Conservation (phyloP, 1,140 invertebrate genomes). For the Drosophila triauraria region DNA sequence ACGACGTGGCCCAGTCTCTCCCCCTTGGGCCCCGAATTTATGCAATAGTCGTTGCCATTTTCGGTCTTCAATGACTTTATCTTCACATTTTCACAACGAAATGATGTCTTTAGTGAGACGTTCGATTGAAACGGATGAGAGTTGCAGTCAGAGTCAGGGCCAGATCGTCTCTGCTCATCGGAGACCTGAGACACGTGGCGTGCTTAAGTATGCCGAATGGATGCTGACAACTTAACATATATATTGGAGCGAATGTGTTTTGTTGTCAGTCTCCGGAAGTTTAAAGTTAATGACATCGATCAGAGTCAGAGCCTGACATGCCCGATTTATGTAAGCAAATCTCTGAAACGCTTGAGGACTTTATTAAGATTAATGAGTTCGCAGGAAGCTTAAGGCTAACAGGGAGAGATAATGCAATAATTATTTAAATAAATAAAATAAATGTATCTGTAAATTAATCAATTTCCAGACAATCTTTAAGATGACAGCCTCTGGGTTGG, state of each 20-base stretch:
- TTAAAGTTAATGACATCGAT: slow-evolving; percentile 6
- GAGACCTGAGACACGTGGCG: slow-evolving; percentile 14
- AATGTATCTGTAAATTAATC: neutral
- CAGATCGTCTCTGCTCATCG: slow-evolving; percentile 1
- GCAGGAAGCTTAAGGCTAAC: neutral
- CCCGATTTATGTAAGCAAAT: slow-evolving; percentile 5
- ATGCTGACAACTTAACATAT: slow-evolving; percentile 12
- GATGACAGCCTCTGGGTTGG: neutral
- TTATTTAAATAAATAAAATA: slow-evolving; percentile 4
- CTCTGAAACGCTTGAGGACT: neutral
- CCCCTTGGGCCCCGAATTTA: slow-evolving; percentile 48
- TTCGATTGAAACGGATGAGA: slow-evolving; percentile 54
- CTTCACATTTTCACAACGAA: slow-evolving; percentile 51
- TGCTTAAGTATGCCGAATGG: slow-evolving; percentile 7
- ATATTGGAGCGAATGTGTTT: neutral
- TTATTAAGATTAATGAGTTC: neutral
- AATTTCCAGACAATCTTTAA: slow-evolving; percentile 6
- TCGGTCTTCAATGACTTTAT: slow-evolving; percentile 67
- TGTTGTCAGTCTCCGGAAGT: neutral
- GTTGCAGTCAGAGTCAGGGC: neutral
- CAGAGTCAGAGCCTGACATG: slow-evolving; percentile 1
- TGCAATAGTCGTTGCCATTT: slow-evolving; percentile 69
- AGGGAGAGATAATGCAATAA: neutral
- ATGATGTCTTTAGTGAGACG: slow-evolving; percentile 56
- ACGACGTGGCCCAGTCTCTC: slow-evolving; percentile 34